Evolutionary conservation across 2,113 vertebrate genomes (phyloP).

Genomic region (Pimephales promelas): DNA sequence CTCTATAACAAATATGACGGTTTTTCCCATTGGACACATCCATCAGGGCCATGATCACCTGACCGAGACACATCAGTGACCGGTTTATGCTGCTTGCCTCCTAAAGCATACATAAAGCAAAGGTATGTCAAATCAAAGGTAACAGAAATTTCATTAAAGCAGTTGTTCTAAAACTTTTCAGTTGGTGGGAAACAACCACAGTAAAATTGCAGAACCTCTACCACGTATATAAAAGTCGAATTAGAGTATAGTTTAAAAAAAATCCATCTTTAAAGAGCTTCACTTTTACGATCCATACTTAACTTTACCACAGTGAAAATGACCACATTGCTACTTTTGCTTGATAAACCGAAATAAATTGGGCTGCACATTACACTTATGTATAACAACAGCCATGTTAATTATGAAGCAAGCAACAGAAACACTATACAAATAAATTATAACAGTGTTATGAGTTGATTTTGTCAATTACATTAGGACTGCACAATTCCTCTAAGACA

Average conservation of each 20-base stretch:
- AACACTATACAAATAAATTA: neutral
- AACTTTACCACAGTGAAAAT: neutral
- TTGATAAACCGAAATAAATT: too few relatives aligned
- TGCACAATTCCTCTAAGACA: neutral
- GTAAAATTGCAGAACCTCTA: neutral
- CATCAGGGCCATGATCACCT: slow-evolving; percentile 93
- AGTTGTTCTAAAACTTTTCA: neutral
- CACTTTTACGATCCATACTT: neutral
- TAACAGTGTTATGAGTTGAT: neutral
- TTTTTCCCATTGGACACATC: slow-evolving; percentile 92
- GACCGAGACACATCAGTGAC: slow-evolving; percentile 91
- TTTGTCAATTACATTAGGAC: neutral
- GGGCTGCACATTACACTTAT: too few relatives aligned
- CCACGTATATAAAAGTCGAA: neutral
- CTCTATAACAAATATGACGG: slow-evolving; percentile 91
- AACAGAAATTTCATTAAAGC: neutral
- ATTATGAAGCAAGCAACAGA: neutral
- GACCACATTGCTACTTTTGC: too few relatives aligned
- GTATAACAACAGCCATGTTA: neutral
- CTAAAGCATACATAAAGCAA: slow-evolving; percentile 70
- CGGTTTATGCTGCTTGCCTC: slow-evolving; percentile 96
- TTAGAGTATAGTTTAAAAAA: neutral
- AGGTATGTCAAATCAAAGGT: neutral
- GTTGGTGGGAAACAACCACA: neutral
- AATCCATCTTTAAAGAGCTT: neutral